Percentiles rank a stretch among this genome's conserved stretches.
Conservation (phyloP, 2,113 vertebrate species). For the Podarcis muralis region DNA sequence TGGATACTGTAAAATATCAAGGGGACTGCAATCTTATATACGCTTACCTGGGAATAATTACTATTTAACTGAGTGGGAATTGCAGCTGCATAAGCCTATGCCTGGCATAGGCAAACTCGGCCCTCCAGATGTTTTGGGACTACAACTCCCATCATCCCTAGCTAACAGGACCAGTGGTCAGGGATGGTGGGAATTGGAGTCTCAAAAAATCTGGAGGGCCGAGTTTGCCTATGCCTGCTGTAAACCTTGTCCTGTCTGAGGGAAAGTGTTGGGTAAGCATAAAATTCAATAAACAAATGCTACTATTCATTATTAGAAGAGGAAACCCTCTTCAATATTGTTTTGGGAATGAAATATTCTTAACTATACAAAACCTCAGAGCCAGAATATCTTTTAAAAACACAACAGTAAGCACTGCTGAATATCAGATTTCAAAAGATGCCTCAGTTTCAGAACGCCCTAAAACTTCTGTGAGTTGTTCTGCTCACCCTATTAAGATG, state of each 20-base stretch:
- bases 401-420: neutral
- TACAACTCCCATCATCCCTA: too few relatives aligned
- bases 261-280: neutral
- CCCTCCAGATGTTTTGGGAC: too few relatives aligned
- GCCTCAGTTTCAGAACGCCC: neutral
- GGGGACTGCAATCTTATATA: neutral
- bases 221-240: neutral
- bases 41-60: neutral
- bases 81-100: neutral
- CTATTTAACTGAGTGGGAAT: neutral
- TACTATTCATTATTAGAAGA: neutral
- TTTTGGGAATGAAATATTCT: neutral
- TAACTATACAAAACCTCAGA: neutral
- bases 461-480: neutral
- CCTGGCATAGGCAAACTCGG: neutral
- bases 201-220: too few relatives aligned
- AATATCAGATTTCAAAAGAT: neutral
- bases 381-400: neutral
- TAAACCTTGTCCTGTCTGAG: neutral
- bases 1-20: neutral
- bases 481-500: neutral
- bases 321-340: neutral
- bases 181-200: too few relatives aligned
- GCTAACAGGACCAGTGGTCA: too few relatives aligned
- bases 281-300: neutral